phyloP scores from a whole-genome alignment of 2,113 vertebrate genomes.

The Rhipidura dahli region DNA sequence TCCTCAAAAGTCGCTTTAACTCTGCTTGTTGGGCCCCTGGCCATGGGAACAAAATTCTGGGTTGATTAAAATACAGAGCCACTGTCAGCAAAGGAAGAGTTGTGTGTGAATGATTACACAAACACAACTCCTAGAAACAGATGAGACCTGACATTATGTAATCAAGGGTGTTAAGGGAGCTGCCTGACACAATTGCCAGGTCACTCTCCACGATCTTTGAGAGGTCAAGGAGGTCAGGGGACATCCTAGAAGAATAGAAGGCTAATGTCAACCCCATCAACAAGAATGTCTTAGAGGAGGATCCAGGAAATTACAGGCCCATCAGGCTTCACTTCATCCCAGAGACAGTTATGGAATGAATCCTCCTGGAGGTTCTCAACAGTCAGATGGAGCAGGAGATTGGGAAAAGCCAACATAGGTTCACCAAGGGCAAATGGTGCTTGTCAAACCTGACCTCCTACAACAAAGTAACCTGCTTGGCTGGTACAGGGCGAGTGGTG shows the following conservation, averaged over 20 bases:
- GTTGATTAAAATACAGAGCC: background rate
- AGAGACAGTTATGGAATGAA: background rate
- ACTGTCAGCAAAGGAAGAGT: background rate
- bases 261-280: background rate
- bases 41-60: background rate
- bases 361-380: background rate
- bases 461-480: background rate
- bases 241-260: background rate
- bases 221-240: background rate
- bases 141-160: no score
- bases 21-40: background rate
- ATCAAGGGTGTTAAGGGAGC: background rate
- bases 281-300: background rate
- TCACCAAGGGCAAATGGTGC: background rate
- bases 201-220: background rate
- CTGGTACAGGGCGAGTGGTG: background rate
- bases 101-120: background rate
- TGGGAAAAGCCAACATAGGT: background rate
- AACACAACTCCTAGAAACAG: background rate
- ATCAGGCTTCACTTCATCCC: background rate
- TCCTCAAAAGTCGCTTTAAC: background rate
- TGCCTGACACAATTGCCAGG: background rate
- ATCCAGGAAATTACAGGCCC: background rate
- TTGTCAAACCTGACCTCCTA: rapidly evolving
- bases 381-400: background rate